Percentiles rank a stretch among this genome's conserved stretches.
phyloP scores from a whole-genome alignment of 23 tunicate species.

The Styela plicata region DNA sequence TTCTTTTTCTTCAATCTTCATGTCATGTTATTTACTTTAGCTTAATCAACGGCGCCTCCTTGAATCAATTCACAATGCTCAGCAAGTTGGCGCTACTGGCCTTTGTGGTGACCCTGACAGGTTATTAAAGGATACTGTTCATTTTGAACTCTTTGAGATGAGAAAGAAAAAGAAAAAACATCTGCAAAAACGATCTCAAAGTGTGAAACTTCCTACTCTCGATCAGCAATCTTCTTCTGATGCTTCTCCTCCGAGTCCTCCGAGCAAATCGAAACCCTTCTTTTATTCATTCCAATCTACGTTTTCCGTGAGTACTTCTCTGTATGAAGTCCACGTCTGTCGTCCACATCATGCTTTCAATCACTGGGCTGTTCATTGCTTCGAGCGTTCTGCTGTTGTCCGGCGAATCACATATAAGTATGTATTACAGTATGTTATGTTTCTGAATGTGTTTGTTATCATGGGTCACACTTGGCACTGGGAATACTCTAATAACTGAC shows the following conservation, averaged over 20 bases:
- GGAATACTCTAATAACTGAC: too few relatives aligned
- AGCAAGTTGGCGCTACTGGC: not conserved
- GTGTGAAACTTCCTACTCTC: not conserved
- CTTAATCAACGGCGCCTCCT: not conserved
- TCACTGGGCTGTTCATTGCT: not conserved
- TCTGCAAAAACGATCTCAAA: not conserved
- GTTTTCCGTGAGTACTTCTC: conserved; percentile 9
- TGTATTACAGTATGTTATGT: too few relatives aligned
- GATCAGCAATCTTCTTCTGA: not conserved
- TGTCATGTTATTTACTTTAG: not conserved
- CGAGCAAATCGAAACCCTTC: not conserved
- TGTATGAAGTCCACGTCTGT: not conserved
- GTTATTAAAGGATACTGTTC: conserved; percentile 48
- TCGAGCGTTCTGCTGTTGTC: too few relatives aligned
- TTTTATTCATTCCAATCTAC: not conserved
- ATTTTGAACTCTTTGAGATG: conserved; percentile 55
- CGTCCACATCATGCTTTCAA: not conserved
- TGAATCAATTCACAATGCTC: conserved; percentile 3
- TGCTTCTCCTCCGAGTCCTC: not conserved
- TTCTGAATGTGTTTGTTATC: too few relatives aligned
- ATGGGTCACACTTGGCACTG: too few relatives aligned
- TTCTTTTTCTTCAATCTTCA: not conserved
- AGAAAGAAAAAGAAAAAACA: conserved; percentile 46
- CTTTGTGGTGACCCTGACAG: conserved; percentile 44
- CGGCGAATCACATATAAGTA: too few relatives aligned